phyloP scores from a whole-genome alignment of 1,140 invertebrate genomes.

The Asbolus verrucosus region DNA sequence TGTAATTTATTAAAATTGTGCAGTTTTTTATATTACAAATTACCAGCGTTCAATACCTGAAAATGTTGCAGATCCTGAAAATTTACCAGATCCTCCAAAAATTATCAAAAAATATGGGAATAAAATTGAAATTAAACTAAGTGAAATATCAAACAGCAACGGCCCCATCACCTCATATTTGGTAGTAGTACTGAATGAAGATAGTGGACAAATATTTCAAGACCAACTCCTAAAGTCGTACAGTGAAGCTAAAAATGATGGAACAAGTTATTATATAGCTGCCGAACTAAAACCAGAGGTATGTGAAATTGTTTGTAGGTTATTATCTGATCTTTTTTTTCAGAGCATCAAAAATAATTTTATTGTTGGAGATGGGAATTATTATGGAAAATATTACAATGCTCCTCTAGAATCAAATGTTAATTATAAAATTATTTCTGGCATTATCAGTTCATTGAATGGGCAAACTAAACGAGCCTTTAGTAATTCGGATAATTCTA shows the following conservation, averaged over 20 bases:
- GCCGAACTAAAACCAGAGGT: conserved; percentile 76
- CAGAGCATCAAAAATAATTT: conserved; percentile 74
- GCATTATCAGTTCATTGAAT: conserved; percentile 76
- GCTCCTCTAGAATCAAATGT: conserved; percentile 75
- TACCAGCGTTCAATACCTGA: no score
- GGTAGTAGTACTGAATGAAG: conserved; percentile 77
- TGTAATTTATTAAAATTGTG: conserved; percentile 28
- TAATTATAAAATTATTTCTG: conserved; percentile 79
- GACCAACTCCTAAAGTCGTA: conserved; percentile 71
- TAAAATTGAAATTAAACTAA: conserved; percentile 73
- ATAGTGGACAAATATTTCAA: conserved; percentile 71
- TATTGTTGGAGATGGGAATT: conserved; percentile 80
- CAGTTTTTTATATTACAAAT: no score
- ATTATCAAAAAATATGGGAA: conserved; percentile 70
- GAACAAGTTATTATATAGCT: conserved; percentile 82
- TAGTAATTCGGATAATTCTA: neutral
- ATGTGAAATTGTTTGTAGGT: conserved; percentile 46
- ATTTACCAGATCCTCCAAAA: conserved; percentile 71
- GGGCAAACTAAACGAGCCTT: conserved; percentile 71
- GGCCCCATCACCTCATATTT: conserved; percentile 80
- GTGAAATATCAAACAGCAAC: conserved; percentile 75
- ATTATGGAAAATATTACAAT: conserved; percentile 84
- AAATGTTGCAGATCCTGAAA: conserved; percentile 71
- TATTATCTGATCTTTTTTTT: no score
- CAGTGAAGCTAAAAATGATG: conserved; percentile 70